Evolutionary conservation across 2,113 vertebrate genomes (phyloP), one percentile per base, ranked within the genome.

Genomic region (Lipotes vexillifer): DNA sequence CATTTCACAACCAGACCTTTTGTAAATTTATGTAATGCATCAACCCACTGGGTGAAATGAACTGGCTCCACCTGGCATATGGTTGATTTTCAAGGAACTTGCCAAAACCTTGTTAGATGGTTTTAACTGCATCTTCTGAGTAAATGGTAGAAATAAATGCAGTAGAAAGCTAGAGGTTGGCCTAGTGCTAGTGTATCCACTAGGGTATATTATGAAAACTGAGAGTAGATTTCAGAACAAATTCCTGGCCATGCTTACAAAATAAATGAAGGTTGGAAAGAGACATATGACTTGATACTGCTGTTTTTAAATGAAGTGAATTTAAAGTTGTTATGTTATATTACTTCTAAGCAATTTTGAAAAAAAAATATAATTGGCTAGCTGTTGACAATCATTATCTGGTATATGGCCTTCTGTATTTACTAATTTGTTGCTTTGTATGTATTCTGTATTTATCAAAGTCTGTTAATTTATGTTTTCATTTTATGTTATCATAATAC

Each of bases 131-230:
- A 1, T 49, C 25, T 14, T 68, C 52, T 2, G 31, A 44, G 44
- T 69, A 36, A 86, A 14, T 3, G 33, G 61, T 9, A 61, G 11
- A 55, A n/a, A 25, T 23, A 8, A 31, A 61, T 1, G 3, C 1
- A 25, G 18, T 17, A 15, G 27, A 31, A 77, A 44, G 23, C 75
- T 6, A 4, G 38, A 75, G 49, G 41, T 1, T 29, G 49, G 29
- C 20, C 15, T 6, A 4, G 13, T 4, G 82, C 72, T 44, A 4
- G 8, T 0, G 2, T 7, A 8, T 8, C 25, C 21, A 0, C 44
- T 10, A 5, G 14, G 2, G 10, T 44, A 25, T 31, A 10, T 10
- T n/a, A 6, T 8, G 20, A 25, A 6, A n/a, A 6, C 17, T 20
- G 74, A 36, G 5, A 10, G 15, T 29, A 25, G 18, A 11, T 3